These are phyloP conservation scores for Lycorma delicatula DNA, from an alignment of 1,140 invertebrate species.

Conservation along the genomic window DNA sequence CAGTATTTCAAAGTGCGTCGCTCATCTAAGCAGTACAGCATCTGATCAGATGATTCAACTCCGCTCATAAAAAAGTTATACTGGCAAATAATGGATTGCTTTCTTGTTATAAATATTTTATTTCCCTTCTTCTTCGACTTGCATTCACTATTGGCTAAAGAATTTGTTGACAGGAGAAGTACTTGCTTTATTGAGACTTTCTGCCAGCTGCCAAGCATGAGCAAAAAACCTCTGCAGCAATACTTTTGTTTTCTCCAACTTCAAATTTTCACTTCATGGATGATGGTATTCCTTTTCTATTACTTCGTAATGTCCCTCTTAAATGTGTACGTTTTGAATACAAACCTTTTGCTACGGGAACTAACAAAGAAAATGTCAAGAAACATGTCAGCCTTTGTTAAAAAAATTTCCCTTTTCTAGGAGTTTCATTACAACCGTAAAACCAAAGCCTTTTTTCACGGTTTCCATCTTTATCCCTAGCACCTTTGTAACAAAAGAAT, in stretches of 20 bases:
- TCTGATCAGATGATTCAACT: slow-evolving; percentile 22
- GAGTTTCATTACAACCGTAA: no score
- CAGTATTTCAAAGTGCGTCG: slow-evolving; percentile 22
- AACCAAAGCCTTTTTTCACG: no score
- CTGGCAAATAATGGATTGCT: neutral
- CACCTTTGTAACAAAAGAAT: slow-evolving; percentile 25
- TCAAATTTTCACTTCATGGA: slow-evolving; percentile 5
- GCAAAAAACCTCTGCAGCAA: neutral
- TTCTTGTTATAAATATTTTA: neutral
- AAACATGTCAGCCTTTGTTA: no score
- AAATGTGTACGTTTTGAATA: slow-evolving; percentile 8
- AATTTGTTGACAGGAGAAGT: slow-evolving; percentile 2
- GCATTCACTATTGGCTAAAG: neutral
- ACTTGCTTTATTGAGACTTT: neutral
- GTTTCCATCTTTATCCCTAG: slow-evolving; percentile 19
- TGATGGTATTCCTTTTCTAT: slow-evolving; percentile 9
- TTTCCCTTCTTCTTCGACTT: slow-evolving; percentile 3
- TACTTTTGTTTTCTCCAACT: slow-evolving; percentile 11
- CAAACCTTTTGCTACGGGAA: no score
- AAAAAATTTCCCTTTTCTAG: no score
- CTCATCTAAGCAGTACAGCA: slow-evolving; percentile 26
- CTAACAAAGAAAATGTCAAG: no score
- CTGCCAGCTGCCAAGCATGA: slow-evolving; percentile 4
- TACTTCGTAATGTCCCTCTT: slow-evolving; percentile 1
- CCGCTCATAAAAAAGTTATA: slow-evolving; percentile 24